Evolutionary conservation across 2,888 invertebrate genomes (phyloP).

Genomic region (Cephus nigrinus): DNA sequence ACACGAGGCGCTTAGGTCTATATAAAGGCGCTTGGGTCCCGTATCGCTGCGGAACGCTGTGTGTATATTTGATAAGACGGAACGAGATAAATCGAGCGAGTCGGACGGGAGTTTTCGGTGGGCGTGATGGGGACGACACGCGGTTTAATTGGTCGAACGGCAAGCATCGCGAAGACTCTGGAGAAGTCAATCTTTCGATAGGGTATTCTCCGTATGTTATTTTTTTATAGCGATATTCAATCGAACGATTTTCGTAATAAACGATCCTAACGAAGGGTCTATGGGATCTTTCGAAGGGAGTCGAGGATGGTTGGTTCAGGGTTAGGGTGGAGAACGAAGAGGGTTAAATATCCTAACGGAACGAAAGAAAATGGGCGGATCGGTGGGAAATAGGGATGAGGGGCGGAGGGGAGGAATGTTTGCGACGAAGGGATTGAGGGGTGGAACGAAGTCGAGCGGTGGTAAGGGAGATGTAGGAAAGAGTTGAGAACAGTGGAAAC

Average conservation of each 20-base stretch:
- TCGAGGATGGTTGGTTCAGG: background rate
- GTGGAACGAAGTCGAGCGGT: background rate
- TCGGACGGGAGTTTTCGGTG: background rate
- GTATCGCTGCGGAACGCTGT: background rate
- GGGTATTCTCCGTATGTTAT: background rate
- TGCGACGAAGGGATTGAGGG: background rate
- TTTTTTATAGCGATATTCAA: background rate
- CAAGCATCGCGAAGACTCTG: too few species aligned
- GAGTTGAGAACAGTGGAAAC: background rate
- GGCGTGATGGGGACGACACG: background rate
- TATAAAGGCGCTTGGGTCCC: background rate
- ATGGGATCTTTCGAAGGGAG: background rate
- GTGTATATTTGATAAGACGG: background rate
- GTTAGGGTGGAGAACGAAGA: background rate
- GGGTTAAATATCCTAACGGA: background rate
- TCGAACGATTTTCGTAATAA: background rate
- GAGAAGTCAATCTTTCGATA: too few species aligned
- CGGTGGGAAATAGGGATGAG: background rate
- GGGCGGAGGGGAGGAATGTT: background rate
- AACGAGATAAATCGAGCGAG: background rate
- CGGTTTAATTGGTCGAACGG: background rate
- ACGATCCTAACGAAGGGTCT: background rate
- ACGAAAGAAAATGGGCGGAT: background rate
- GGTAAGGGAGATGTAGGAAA: background rate
- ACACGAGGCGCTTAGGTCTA: background rate